Evolutionary conservation across 2,888 invertebrate genomes (phyloP), one percentile per base, ranked within the genome.

Genomic region (Tetramorium bicarinatum): DNA sequence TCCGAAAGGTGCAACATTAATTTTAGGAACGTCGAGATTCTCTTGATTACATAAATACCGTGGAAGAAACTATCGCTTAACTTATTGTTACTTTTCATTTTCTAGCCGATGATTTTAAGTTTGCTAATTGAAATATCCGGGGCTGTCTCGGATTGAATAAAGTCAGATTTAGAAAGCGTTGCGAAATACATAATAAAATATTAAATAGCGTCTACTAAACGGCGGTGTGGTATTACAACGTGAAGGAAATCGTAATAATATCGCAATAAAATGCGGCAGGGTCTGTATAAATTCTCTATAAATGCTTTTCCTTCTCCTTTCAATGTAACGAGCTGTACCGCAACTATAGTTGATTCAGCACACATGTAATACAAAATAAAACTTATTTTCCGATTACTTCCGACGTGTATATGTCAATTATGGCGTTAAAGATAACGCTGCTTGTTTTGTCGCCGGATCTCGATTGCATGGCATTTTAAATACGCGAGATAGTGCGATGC

Each of bases 381-480:
- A 18, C 7, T 56, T 25, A 56, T 21, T 71, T 56, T 56, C 9
- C 11, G 25, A 69, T 52, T 41, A 72, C 25, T 41, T 7, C 44
- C 7, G 15, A n/a, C 18, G n/a, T 59, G 18, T 41, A 59, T 15
- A 18, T 2, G 6, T 44, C 34, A 38, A 13, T 44, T 61, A 59
- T 59, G 8, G n/a, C 9, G 29, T 21, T 52, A 34, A 52, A 4
- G 13, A 74, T 41, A 61, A 67, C 9, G 3, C 34, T 15, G n/a
- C n/a, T 29, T 74, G 61, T 49, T 29, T 54, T 9, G 7, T 21
- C 7, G 8, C 4, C 18, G n/a, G 3, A 18, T 44, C 21, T 25
- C 18, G 13, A 59, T 44, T 44, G 29, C 44, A 41, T 72, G 41
- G 25, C 41, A 44, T 62, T 75, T 75, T 62, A 47, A 62, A 44